Evolutionary conservation across 2,888 invertebrate genomes (phyloP), one percentile per base, ranked within the genome.

Genomic region (Sabatieria punctata): DNA sequence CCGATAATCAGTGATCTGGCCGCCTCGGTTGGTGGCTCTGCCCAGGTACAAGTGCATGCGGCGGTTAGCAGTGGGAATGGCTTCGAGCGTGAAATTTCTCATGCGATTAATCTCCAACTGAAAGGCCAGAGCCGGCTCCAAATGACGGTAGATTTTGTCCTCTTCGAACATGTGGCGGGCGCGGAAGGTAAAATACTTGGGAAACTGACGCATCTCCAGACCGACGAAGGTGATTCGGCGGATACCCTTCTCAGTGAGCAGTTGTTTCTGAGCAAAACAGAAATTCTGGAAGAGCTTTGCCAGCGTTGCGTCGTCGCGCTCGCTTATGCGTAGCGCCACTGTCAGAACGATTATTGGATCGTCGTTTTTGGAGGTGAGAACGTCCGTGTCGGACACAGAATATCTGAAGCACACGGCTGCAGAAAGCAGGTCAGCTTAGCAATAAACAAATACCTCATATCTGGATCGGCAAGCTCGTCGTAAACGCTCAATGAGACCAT

Each of bases 31-130:
- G 75, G 91, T 93, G 0, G 91, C 91, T 64, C 81, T 83, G 18
- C 91, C 95, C 43, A 95, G 73, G 63, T 95, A 95, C 42, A 95
- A 71, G 64, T 95, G 91, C 93, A 95, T 95, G 71, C 93, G 89
- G 68, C 89, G 85, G 71, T 93, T 95, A 50, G 89, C 84, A 1
- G 91, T 91, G 0, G 89, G 86, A 56, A 95, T 71, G 0, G 91
- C 88, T 65, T 93, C 89, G 42, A 95, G 75, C 64, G 88, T 84
- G 66, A 93, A 95, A 44, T 86, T 89, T 60, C 84, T 73, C 83
- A 95, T 85, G 51, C 95, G 73, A 70, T 85, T 91, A 55, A 91
- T 75, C 67, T 95, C 93, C 60, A 95, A 71, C 67, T 95, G 93
- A 77, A 91, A 95, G 26, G 95, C 93, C 51, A 91, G 81, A 0